Base-by-base conservation (phyloP, 2,888 invertebrate species). In the Agriotes lineatus region DNA sequence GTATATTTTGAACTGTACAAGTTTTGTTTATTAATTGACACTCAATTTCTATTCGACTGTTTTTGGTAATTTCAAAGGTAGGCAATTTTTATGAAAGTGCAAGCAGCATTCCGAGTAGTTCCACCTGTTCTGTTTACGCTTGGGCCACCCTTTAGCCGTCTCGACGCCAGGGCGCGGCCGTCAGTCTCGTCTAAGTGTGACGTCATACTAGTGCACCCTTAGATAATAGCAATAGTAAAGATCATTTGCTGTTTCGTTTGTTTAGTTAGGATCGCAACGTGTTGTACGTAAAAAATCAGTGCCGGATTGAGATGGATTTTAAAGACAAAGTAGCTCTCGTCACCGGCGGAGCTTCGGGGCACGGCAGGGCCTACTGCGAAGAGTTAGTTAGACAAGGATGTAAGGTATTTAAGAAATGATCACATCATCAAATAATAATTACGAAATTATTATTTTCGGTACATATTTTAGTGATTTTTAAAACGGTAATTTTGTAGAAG, bases 261-360 rank as follows among this genome's bases (percentile, higher is more conserved):
- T 50, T 33, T 39, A 67, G 57, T 54, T 45, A 58, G 48, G 48
- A 4, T 45, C 1, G 16, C 12, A 25, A 39, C 37, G 54, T 19
- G 25, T 16, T 16, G 14, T 12, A 19, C 6, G 12, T 33, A 33
- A 33, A 52, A 48, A 33, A n/a, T 18, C 7, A 33, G 30, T 14
- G n/a, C n/a, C 10, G n/a, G 14, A 16, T 14, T 44, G 37, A 10
- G 4, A 92, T 92, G 91, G 92, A 92, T 80, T 83, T 92, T 72
- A 91, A 91, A 83, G 91, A 91, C 73, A 91, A 91, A 83, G 91
- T 92, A 67, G 92, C 90, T 45, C 84, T 93, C 70, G 88, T 92
- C 63, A 92, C 92, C 20, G 93, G 92, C 30, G 92, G 90, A 54
- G 92, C 91, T 12, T 89, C 90, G 56, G 93, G 92, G 63, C 90